Base-by-base conservation (phyloP, 2,113 vertebrate species). In the Tenebrosternarchus preto region DNA sequence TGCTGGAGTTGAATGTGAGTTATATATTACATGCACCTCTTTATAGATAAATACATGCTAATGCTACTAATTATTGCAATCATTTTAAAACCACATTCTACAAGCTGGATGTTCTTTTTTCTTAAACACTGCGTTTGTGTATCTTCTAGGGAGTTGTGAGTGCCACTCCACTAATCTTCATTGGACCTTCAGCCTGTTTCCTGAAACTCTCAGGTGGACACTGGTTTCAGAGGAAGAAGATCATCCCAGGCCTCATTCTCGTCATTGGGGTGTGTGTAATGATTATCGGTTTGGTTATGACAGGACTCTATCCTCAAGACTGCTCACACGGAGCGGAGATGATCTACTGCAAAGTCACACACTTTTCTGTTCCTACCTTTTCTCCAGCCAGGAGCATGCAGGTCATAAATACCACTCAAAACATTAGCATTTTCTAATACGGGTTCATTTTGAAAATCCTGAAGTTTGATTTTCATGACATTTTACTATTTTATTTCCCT, bases 1-100 rank as follows among this genome's bases (percentile, higher is more conserved):
- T 98, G 86, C 86, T 99, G 88, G 96, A 96, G 80, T 91, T 98
- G 75, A 99, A 95, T 87, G 97, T 99, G 92, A 98, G 96, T 95
- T 82, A 19, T 50, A 74, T 16, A 20, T 53, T 29, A 64, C 11
- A 12, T 80, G 19, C 59, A 55, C 43, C 12, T 50, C 1, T 50
- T 50, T 9, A 60, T 7, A 19, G 22, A n/a, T 60, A 60, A 25
- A 22, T 3, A 39, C 5, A 25, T 39, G 6, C 31, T 55, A 6
- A 36, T 4, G 6, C 33, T 36, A 6, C 6, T 36, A 50, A 15
- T 56, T 56, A 56, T 6, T 64, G 36, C 33, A 22, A 50, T 12
- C 17, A 39, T 50, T 46, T 50, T 27, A 31, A 50, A 39, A 27
- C 9, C 43, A 50, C 43, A 3, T 50, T 5, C 11, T 12, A 50